Base-by-base conservation (phyloP, 2,888 invertebrate species). In the Epirrita christyi region DNA sequence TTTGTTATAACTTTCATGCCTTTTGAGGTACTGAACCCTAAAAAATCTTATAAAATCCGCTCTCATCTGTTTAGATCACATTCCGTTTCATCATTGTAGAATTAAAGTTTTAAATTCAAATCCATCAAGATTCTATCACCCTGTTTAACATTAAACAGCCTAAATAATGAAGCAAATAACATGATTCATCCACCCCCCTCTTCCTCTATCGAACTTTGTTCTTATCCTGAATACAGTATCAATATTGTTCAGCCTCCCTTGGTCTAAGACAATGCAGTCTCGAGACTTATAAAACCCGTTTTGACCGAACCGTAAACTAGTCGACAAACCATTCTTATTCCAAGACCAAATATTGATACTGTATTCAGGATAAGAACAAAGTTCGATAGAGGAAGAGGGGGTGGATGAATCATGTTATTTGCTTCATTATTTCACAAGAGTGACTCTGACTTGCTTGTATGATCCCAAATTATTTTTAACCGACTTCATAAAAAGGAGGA, bases 271-370 rank as follows among this genome's bases (percentile, higher is more conserved):
- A 13, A 34, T 42, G n/a, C 10, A 32, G 6, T 28, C 2, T 37
- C 42, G n/a, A 49, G 59, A 59, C 28, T n/a, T 7, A 11, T 36
- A 40, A 21, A 38, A 44, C 3, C n/a, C 45, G 9, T 9, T 32
- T 32, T 32, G 32, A 21, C 21, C 21, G 21, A 21, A 4, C 21
- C 21, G n/a, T n/a, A n/a, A n/a, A n/a, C n/a, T n/a, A n/a, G n/a
- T n/a, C n/a, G n/a, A n/a, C n/a, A n/a, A n/a, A n/a, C n/a, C n/a
- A n/a, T n/a, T n/a, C n/a, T n/a, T n/a, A n/a, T n/a, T n/a, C n/a
- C n/a, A n/a, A n/a, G n/a, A n/a, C n/a, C n/a, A n/a, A n/a, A n/a
- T 65, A 61, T 63, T 59, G 63, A 63, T 63, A 63, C 51, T 47
- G 63, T 45, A 28, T 54, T 34, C 42, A 38, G 50, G 59, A 58